phyloP scores from a whole-genome alignment of 2,797 vertebrate species.

The Serranus cabrilla region DNA sequence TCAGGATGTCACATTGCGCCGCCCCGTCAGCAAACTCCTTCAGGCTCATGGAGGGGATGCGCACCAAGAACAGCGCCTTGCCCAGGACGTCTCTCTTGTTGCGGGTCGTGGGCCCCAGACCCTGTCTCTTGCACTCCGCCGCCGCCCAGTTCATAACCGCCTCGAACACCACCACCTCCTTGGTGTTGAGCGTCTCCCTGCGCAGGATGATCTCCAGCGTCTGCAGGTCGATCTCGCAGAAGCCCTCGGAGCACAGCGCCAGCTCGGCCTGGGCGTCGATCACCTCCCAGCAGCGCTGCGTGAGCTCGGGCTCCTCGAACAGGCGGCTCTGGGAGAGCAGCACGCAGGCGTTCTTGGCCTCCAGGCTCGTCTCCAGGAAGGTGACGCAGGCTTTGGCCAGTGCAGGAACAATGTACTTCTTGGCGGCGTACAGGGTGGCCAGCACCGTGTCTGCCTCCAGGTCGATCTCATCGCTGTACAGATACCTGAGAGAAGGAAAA shows the following conservation, averaged over 20 bases:
- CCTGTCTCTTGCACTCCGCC: slow-evolving; percentile 93
- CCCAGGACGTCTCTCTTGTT: slow-evolving; percentile 92
- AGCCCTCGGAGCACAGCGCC: slow-evolving; percentile 93
- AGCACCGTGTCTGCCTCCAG: slow-evolving; percentile 97
- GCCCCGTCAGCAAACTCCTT: slow-evolving; percentile 96
- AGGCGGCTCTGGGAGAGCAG: slow-evolving; percentile 97
- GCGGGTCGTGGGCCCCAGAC: slow-evolving; percentile 83
- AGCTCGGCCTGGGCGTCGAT: slow-evolving; percentile 99
- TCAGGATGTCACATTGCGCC: slow-evolving; percentile 95
- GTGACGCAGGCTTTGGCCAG: slow-evolving; percentile 95
- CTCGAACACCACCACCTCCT: slow-evolving; percentile 94
- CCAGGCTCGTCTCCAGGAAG: slow-evolving; percentile 97
- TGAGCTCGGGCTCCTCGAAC: slow-evolving; percentile 97
- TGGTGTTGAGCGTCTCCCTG: slow-evolving; percentile 94
- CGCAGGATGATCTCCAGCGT: slow-evolving; percentile 94
- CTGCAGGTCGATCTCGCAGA: slow-evolving; percentile 94
- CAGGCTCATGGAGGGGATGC: slow-evolving; percentile 94
- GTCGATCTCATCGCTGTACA: slow-evolving; percentile 98
- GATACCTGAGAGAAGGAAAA: slow-evolving; percentile 86
- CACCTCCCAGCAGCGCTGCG: slow-evolving; percentile 98
- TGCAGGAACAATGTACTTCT: slow-evolving; percentile 97
- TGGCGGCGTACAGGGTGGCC: slow-evolving; percentile 96
- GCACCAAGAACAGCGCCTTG: slow-evolving; percentile 92
- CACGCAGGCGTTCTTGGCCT: slow-evolving; percentile 96
- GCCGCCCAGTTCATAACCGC: slow-evolving; percentile 93